Base-by-base conservation (phyloP, 2,113 vertebrate genomes). In the Melanotaenia duboulayi region DNA sequence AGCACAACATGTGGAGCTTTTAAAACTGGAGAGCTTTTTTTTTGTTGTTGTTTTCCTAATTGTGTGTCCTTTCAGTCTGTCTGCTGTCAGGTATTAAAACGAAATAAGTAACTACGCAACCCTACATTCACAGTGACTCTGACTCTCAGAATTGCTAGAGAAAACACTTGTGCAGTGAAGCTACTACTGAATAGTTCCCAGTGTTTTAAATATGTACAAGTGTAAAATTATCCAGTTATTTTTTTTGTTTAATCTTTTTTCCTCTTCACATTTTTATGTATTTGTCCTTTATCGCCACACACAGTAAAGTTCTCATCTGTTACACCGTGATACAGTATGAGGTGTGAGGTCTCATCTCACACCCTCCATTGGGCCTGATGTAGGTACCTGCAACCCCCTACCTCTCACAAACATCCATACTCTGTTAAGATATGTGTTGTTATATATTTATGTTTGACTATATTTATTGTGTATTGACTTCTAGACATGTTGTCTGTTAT, bases 391-490 rank as follows among this genome's bases (percentile, higher is more conserved):
- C 69, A 80, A 92, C 81, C 78, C 87, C 89, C 92, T 94, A 91
- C 93, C 94, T 96, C 94, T 94, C 76, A 86, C 83, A 82, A 85
- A 66, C 85, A 81, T 84, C 82, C 89, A 81, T 74, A 65, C 83
- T 91, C 92, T 80, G 65, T 84, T 89, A 54, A 92, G 86, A 74
- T 80, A 75, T 77, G 70, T 69, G 52, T 89, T 65, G 14, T 84
- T 84, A 84, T 80, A 81, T 92, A 90, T 94, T 92, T 91, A 92
- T 92, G 75, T 87, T 88, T 78, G 72, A 92, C 71, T 52, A 61
- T 87, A 91, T 94, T 94, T 95, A 92, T 92, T 93, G 74, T 82
- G 70, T 89, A 88, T 84, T 87, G 77, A 81, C 77, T 57, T 91
- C 75, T 91, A 91, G 88, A 78, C 83, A 85, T 62, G 60, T 88